Conservation (phyloP, 2,113 vertebrate genomes). For the Polyodon spathula region DNA sequence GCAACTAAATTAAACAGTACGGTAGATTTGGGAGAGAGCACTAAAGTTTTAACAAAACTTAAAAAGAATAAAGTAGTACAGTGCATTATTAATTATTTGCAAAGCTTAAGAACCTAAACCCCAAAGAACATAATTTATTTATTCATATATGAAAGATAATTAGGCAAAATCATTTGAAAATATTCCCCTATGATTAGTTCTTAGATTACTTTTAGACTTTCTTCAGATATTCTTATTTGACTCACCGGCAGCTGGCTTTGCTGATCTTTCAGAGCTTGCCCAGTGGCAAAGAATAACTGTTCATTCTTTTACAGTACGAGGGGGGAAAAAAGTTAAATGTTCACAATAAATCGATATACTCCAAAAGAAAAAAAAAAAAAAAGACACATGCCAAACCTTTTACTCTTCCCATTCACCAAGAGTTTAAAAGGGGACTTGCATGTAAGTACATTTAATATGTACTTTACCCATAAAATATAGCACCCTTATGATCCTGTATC, state of each 20-base stretch:
- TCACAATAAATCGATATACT: conserved; percentile 49
- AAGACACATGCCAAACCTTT: not conserved
- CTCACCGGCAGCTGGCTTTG: conserved; percentile 75
- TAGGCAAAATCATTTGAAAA: conserved; percentile 53
- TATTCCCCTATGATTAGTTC: conserved; percentile 52
- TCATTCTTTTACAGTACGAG: conserved; percentile 74
- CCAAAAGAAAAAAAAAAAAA: not conserved
- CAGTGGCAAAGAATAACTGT: conserved; percentile 82
- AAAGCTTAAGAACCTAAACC: conserved; percentile 57
- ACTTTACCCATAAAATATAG: too few species aligned
- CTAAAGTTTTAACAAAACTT: conserved; percentile 33
- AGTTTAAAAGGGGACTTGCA: too few species aligned
- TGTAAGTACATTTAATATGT: too few species aligned
- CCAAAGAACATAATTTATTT: conserved; percentile 51
- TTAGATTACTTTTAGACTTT: conserved; percentile 43
- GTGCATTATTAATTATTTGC: conserved; percentile 57
- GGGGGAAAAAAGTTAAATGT: conserved; percentile 63
- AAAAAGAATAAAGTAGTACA: conserved; percentile 50
- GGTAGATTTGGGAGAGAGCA: conserved; percentile 55
- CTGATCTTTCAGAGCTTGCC: conserved; percentile 77
- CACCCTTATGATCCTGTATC: too few species aligned
- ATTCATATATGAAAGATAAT: conserved; percentile 54
- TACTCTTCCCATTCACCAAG: too few species aligned
- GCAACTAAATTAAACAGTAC: conserved; percentile 58
- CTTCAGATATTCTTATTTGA: conserved; percentile 46